A percentile compares a stretch with the other conserved stretches of the same genome.
phyloP scores from a whole-genome alignment of 2,888 invertebrate species.

The Acanthacorydalis orientalis region DNA sequence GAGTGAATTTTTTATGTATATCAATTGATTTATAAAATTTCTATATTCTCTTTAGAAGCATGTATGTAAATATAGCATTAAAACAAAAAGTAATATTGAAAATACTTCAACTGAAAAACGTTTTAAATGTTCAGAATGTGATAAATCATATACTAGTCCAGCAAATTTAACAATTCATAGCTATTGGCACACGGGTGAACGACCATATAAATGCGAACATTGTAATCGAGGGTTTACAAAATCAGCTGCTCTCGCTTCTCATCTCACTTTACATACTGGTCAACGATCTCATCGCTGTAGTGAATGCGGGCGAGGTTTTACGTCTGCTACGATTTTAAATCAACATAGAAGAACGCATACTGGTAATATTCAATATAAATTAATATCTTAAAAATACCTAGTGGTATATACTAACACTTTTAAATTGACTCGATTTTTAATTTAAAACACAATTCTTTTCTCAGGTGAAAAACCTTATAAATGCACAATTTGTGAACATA shows the following conservation, averaged over 20 bases:
- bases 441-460: no score
- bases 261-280: constrained; percentile 11
- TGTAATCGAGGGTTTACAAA: constrained; percentile 11
- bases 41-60: neutral
- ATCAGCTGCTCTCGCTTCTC: constrained; percentile 15
- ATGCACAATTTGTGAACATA: constrained; percentile 9
- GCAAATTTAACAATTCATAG: constrained; percentile 10
- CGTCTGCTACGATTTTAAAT: constrained; percentile 12
- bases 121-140: constrained; percentile 8
- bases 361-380: no score
- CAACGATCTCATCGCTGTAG: constrained; percentile 13
- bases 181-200: constrained; percentile 14
- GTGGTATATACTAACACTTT: no score
- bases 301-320: constrained; percentile 14
- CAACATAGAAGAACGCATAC: constrained; percentile 12
- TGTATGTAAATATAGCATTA: neutral
- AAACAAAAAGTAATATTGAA: neutral
- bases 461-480: constrained; percentile 17
- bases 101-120: neutral
- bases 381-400: no score
- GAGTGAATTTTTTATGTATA: neutral
- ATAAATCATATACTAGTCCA: constrained; percentile 11
- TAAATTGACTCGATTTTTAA: no score
- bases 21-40: no score
- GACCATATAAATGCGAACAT: constrained; percentile 15